A percentile compares a stretch with the other conserved stretches of the same genome.
Conservation (phyloP, 2,113 vertebrate genomes). For the Struthidea cinerea region DNA sequence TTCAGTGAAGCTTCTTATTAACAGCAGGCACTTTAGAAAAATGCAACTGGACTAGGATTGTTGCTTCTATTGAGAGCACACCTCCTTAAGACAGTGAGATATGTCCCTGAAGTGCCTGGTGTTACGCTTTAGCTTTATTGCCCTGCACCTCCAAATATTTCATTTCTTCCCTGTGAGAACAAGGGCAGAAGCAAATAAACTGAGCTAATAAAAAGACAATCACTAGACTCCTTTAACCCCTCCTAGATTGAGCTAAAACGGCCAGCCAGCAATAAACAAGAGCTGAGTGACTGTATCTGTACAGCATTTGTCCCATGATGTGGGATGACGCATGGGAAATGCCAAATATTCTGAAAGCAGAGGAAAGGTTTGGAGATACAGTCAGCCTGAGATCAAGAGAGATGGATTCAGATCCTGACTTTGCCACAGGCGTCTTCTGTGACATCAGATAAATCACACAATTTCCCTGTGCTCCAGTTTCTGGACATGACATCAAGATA, state of each 20-base stretch:
- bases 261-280: not conserved
- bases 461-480: not conserved
- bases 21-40: not conserved
- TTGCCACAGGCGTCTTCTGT: not conserved
- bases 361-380: not conserved
- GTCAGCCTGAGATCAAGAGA: not conserved
- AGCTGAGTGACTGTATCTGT: not conserved
- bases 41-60: not conserved
- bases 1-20: not conserved
- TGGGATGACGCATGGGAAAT: fast-evolving
- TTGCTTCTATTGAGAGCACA: not conserved
- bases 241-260: not conserved
- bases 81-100: not conserved
- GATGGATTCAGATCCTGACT: not conserved
- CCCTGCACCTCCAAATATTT: not conserved
- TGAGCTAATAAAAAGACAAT: not conserved
- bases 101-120: not conserved
- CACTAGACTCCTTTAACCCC: not conserved
- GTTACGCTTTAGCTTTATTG: not conserved
- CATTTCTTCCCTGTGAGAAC: not conserved
- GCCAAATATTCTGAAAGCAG: not conserved
- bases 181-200: not conserved
- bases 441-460: not conserved
- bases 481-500: not conserved
- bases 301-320: not conserved